Evolutionary conservation across 2,113 vertebrate species (phyloP).

Genomic region (Syngnathus typhle): DNA sequence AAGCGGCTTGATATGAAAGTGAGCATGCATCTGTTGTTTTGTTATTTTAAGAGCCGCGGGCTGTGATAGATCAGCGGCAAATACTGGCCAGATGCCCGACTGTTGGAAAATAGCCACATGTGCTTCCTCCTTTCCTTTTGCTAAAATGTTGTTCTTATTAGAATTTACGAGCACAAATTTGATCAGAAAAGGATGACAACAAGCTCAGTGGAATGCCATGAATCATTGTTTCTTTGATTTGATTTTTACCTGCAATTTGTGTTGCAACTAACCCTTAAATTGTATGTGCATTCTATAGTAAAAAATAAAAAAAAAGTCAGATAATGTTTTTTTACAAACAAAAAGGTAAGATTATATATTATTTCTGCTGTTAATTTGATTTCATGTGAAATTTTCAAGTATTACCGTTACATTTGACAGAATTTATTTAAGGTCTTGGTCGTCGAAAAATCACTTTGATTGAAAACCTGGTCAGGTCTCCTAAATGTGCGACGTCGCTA

Average conservation of each 20-base stretch:
- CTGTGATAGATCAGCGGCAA: constrained; percentile 44
- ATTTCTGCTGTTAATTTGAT: neutral
- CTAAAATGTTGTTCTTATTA: neutral
- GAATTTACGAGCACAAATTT: neutral
- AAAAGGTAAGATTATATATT: neutral
- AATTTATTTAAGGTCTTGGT: no score
- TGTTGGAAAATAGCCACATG: constrained; percentile 21
- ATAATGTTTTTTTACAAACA: neutral
- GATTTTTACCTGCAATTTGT: no score
- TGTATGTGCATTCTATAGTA: no score
- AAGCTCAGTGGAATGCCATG: no score
- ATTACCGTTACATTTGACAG: neutral
- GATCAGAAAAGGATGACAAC: neutral
- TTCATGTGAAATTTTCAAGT: neutral
- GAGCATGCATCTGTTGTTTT: constrained; percentile 41
- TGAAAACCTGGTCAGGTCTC: neutral
- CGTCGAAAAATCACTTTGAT: neutral
- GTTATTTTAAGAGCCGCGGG: constrained; percentile 47
- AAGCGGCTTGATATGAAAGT: constrained; percentile 45
- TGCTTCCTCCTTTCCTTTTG: constrained; percentile 15
- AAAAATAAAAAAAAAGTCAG: no score
- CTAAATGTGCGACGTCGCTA: neutral
- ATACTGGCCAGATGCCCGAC: constrained; percentile 25
- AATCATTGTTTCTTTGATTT: no score
- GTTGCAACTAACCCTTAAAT: no score